Evolutionary conservation across 2,797 vertebrate species (phyloP), one percentile per base, ranked within the genome.

Genomic region (Notamacropus eugenii): DNA sequence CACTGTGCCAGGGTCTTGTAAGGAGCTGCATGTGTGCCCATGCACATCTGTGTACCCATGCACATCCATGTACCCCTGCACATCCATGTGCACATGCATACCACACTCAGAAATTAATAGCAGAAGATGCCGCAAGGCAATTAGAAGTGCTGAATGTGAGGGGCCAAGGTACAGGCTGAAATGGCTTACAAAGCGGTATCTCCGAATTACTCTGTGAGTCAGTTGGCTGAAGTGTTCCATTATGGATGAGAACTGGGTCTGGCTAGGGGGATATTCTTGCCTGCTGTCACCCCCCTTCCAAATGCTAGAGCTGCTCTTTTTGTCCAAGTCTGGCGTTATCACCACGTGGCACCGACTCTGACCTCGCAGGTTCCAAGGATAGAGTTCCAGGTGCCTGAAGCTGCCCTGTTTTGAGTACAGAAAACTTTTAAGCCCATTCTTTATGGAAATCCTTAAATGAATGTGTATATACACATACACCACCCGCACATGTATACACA

Each of bases 331-430:
- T 59, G 29, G 29, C 11, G 0, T 31, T 28, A 31, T 59, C 29
- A 2, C 58, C 9, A 12, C 0, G 11, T 29, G 2, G 1, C 0
- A 0, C 2, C 2, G 0, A 16, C 62, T 67, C 34, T n/a, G 31
- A n/a, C 6, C 34, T 6, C 5, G 1, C 62, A 19, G 29, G 13
- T 16, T 62, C 12, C 0, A 0, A 40, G n/a, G 16, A 40, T 40
- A 19, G 6, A 8, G n/a, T 27, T 87, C 74, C 40, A 46, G 22
- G 8, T 82, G 19, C 74, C 9, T 50, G 74, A 87, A 87, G 9
- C 74, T 87, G 1, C 74, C 40, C 74, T 27, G 24, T 11, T 50
- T 3, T 27, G 22, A 27, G 10, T 16, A 24, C 1, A 46, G 40
- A 46, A 27, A 46, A 27, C 8, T 11, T 46, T 27, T 46, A 46